Evolutionary conservation across 2,888 invertebrate species (phyloP), one percentile per base, ranked within the genome.

Genomic region (Heteromyza rotundicornis): DNA sequence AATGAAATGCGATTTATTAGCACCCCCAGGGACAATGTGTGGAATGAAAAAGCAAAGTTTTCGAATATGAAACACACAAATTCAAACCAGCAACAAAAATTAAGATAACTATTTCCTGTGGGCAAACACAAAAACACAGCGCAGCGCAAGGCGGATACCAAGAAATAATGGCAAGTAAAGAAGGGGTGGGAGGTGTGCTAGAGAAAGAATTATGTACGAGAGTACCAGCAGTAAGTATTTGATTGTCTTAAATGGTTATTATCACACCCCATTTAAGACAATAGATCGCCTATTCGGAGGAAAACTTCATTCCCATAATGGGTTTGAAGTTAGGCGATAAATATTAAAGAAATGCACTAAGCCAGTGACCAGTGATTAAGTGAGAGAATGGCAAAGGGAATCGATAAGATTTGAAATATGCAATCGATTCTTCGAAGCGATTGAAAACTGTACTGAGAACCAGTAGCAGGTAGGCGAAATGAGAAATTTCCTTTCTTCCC

Each of bases 231-330:
- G 2, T 40, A n/a, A 40, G 40, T 40, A n/a, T n/a, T 10, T 10
- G 40, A n/a, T n/a, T n/a, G n/a, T n/a, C 10, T 3, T 40, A n/a
- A n/a, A n/a, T 23, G 44, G 14, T 35, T 47, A 57, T 66, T 64
- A 60, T 66, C 60, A 64, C 64, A 63, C 64, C 60, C 62, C 60
- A 62, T 60, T 64, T 53, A 52, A 59, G 54, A 60, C 27, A 44
- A 59, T 50, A 49, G 57, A n/a, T n/a, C n/a, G n/a, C n/a, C n/a
- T n/a, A n/a, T n/a, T n/a, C n/a, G n/a, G n/a, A n/a, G n/a, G n/a
- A n/a, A n/a, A n/a, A n/a, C n/a, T n/a, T n/a, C n/a, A n/a, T n/a
- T n/a, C n/a, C n/a, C n/a, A n/a, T n/a, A n/a, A n/a, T n/a, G n/a
- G n/a, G n/a, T n/a, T n/a, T n/a, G n/a, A n/a, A n/a, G n/a, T n/a